Conservation (phyloP, 2,888 invertebrate genomes). For the Drosophila testacea region DNA sequence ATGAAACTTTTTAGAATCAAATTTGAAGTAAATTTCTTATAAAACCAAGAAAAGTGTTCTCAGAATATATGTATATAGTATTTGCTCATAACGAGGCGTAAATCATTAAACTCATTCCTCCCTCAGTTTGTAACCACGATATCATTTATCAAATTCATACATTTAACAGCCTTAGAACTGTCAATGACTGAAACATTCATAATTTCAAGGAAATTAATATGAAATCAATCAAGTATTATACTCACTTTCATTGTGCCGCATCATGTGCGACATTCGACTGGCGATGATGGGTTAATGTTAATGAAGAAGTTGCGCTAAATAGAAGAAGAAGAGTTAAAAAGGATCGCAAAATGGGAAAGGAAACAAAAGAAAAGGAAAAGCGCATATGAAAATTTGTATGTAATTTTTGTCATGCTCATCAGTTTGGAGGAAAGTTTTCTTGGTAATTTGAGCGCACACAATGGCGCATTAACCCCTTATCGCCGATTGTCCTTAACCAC, state of each 20-base stretch:
- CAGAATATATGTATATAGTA: not conserved
- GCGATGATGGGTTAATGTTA: slow-evolving; percentile 49
- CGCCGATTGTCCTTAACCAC: slow-evolving; percentile 27
- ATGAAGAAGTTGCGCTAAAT: slow-evolving; percentile 65
- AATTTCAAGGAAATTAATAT: slow-evolving; percentile 71
- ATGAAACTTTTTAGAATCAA: too few relatives aligned
- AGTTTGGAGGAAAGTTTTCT: slow-evolving; percentile 40
- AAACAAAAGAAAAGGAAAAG: slow-evolving; percentile 30
- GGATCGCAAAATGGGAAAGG: slow-evolving; percentile 3
- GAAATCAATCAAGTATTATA: slow-evolving; percentile 75
- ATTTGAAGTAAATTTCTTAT: not conserved
- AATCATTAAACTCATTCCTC: not conserved
- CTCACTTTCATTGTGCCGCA: slow-evolving; percentile 43
- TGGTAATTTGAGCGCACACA: slow-evolving; percentile 70
- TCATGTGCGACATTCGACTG: slow-evolving; percentile 50
- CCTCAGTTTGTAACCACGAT: slow-evolving; percentile 1
- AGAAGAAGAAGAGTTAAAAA: slow-evolving; percentile 43
- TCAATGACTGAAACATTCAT: slow-evolving; percentile 54
- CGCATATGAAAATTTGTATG: slow-evolving; percentile 42
- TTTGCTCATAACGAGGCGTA: not conserved
- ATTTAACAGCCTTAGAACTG: slow-evolving; percentile 27
- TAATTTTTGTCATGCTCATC: slow-evolving; percentile 73
- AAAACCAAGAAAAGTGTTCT: not conserved
- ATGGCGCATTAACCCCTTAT: slow-evolving; percentile 76
- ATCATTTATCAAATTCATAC: slow-evolving; percentile 48